phyloP scores from a whole-genome alignment of 2,797 vertebrate genomes.

The Diplodus puntazzo region DNA sequence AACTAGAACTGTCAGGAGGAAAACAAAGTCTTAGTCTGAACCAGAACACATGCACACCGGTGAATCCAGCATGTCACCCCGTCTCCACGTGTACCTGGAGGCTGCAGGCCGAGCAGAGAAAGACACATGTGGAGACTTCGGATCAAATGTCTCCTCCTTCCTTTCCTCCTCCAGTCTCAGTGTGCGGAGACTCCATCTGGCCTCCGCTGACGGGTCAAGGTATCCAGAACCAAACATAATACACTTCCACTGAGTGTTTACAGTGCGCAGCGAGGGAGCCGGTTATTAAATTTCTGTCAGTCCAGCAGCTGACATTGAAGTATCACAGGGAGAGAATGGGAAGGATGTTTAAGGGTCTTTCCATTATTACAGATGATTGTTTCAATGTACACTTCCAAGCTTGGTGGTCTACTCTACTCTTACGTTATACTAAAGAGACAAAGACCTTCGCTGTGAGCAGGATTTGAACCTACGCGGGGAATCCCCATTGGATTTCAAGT shows the following conservation, averaged over 20 bases:
- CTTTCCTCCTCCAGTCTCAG: constrained; percentile 13
- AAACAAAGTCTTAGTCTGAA: background rate
- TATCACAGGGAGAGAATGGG: background rate
- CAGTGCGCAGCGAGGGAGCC: background rate
- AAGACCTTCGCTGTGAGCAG: background rate
- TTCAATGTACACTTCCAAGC: background rate
- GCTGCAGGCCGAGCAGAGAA: background rate
- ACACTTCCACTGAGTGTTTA: constrained; percentile 17
- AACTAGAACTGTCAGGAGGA: background rate
- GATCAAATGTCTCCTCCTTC: constrained; percentile 16
- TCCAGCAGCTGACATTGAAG: background rate
- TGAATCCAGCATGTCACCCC: background rate
- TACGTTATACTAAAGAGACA: background rate
- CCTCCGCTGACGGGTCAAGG: constrained; percentile 2
- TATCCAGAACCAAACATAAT: constrained; percentile 13
- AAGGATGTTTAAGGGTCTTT: background rate
- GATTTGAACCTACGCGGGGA: background rate
- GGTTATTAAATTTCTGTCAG: constrained; percentile 11
- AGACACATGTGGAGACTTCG: constrained; percentile 24
- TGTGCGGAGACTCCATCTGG: constrained; percentile 5
- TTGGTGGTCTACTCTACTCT: background rate
- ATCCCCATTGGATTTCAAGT: constrained; percentile 8
- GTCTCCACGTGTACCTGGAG: background rate
- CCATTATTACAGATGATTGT: background rate
- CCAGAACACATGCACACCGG: background rate